Evolutionary conservation across 2,113 vertebrate species (phyloP).

Genomic region (Centropristis striata): DNA sequence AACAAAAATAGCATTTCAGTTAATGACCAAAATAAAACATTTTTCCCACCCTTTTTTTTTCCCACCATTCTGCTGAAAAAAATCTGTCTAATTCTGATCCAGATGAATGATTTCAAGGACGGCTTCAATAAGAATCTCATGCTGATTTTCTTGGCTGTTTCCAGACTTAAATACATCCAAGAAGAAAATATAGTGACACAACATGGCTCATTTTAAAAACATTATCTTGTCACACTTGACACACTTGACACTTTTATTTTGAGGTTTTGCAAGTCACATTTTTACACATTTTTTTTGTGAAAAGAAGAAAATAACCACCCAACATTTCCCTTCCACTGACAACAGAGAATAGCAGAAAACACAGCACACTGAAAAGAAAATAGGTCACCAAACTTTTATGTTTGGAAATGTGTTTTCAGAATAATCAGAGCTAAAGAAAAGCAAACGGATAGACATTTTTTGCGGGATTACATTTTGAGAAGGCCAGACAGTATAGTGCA

Average conservation of each 20-base stretch:
- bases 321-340: background rate
- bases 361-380: background rate
- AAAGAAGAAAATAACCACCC: background rate
- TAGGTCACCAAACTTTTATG: conserved; percentile 23
- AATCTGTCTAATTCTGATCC: background rate
- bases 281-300: background rate
- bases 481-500: background rate
- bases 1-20: too few relatives aligned
- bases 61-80: too few relatives aligned
- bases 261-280: background rate
- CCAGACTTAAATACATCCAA: background rate
- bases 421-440: conserved; percentile 33
- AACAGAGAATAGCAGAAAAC: conserved; percentile 1
- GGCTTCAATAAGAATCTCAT: background rate
- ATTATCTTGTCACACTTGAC: background rate
- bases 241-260: background rate
- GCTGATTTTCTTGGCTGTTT: background rate
- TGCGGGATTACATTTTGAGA: conserved; percentile 19
- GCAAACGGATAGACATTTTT: conserved; percentile 16
- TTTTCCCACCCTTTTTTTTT: too few relatives aligned
- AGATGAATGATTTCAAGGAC: background rate
- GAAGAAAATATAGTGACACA: background rate
- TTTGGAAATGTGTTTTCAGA: conserved; percentile 20
- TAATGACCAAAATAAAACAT: too few relatives aligned
- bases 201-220: background rate